Conservation (phyloP, 2,113 vertebrate species). For the Holacanthus passer region DNA sequence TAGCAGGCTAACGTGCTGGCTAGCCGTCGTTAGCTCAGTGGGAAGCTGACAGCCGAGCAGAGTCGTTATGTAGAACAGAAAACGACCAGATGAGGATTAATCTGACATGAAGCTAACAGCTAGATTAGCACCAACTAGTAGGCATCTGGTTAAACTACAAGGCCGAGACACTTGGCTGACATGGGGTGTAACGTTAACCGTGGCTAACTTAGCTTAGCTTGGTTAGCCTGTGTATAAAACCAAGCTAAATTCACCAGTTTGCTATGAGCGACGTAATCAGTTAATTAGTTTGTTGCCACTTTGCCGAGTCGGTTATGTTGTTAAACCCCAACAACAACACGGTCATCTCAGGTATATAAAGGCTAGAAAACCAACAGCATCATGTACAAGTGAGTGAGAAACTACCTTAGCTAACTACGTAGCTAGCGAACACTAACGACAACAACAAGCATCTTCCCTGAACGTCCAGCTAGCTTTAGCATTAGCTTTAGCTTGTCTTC, state of each 20-base stretch:
- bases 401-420: constrained; percentile 57
- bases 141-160: background rate
- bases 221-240: background rate
- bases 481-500: constrained; percentile 31
- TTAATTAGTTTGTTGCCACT: background rate
- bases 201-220: constrained; percentile 51
- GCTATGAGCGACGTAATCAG: background rate
- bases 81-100: accelerated
- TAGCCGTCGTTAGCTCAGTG: background rate
- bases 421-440: constrained; percentile 53
- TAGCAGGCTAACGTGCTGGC: constrained; percentile 10
- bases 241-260: background rate
- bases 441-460: constrained; percentile 31
- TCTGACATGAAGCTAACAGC: background rate
- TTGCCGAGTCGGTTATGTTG: background rate
- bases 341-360: accelerated
- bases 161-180: constrained; percentile 36
- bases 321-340: accelerated
- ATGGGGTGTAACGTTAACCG: constrained; percentile 8
- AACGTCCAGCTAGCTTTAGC: constrained; percentile 32
- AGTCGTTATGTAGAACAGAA: too few species aligned
- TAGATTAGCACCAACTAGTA: background rate
- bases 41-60: background rate
- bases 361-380: background rate
- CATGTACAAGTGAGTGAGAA: background rate